Evolutionary conservation across 2,113 vertebrate genomes (phyloP), one percentile per base, ranked within the genome.

Genomic region (Cavia porcellus): DNA sequence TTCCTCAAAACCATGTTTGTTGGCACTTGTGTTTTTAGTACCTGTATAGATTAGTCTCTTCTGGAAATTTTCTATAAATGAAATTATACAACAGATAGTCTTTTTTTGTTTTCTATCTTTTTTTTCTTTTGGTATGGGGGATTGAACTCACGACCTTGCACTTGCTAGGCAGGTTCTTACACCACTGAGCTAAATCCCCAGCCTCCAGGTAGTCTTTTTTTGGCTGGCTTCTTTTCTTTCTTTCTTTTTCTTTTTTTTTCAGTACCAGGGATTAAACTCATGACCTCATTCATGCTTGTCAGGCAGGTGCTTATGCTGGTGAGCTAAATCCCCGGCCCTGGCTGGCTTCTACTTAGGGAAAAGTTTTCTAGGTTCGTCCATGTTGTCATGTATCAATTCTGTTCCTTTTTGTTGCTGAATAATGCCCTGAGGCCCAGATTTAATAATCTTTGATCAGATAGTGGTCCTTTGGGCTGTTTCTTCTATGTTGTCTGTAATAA

Each of bases 391-490:
- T 89, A 45, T 72, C 64, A 74, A 93, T 45, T 75, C 75, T 7
- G 70, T 82, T 93, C 28, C 8, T 90, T 75, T 94, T 91, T 86
- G 19, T 83, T 75, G 42, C 30, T 52, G 45, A 95, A 50, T 79
- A 85, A 64, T 55, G 32, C 30, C 10, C 24, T 82, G 74, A 7
- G 68, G 45, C 90, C 12, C 57, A 81, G 4, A 35, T 86, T 84
- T 80, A 64, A 28, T 88, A 50, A 59, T 59, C 20, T 59, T 70
- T 70, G 1, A 61, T 85, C 45, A 38, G 32, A 59, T 85, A 52
- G 28, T 93, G 52, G 15, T 30, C 7, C 17, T 50, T 81, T 80
- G 93, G 57, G 4, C 55, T 74, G 61, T 84, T 92, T 80, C 70
- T 25, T 50, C 14, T 52, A 66, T 92, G 38, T 66, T 75, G 66